Evolutionary conservation across 2,797 vertebrate species (phyloP).

Genomic region (Girardinus metallicus): DNA sequence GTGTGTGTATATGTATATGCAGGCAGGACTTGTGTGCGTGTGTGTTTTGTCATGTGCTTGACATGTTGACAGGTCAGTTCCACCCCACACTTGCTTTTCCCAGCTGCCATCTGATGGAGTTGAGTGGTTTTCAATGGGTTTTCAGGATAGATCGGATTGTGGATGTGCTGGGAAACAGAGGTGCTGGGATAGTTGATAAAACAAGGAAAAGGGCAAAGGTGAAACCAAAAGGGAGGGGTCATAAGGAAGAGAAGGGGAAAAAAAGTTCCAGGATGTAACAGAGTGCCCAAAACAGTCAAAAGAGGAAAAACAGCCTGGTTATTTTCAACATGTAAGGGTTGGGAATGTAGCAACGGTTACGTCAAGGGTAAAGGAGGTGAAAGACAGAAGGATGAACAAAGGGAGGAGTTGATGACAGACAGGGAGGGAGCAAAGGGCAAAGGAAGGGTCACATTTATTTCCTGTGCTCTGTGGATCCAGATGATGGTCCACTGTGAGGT

Average conservation of each 20-base stretch:
- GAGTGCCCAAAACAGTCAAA: not conserved
- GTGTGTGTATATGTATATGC: constrained; percentile 24
- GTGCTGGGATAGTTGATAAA: constrained; percentile 48
- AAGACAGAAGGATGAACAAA: constrained; percentile 47
- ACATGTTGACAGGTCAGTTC: constrained; percentile 80
- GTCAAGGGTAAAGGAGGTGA: constrained; percentile 51
- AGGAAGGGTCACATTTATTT: constrained; percentile 74
- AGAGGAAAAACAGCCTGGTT: not conserved
- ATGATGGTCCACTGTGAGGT: constrained; percentile 65
- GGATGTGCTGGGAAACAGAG: constrained; percentile 65
- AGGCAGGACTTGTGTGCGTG: constrained; percentile 16
- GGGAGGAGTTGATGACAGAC: constrained; percentile 49
- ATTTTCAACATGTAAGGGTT: constrained; percentile 20
- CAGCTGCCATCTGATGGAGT: constrained; percentile 80
- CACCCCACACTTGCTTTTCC: constrained; percentile 69
- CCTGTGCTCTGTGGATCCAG: constrained; percentile 66
- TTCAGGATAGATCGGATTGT: constrained; percentile 43
- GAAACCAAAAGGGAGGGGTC: not conserved
- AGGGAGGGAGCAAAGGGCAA: constrained; percentile 61
- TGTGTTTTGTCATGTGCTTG: constrained; percentile 64
- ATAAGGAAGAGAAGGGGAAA: not conserved
- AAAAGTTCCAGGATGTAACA: not conserved
- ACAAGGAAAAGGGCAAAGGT: constrained; percentile 54
- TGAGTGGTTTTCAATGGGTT: constrained; percentile 76
- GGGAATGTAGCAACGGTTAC: constrained; percentile 29